Percentiles rank a stretch among this genome's conserved stretches.
These are phyloP conservation scores for Anguilla obscura DNA, from an alignment of 2,797 vertebrate genomes.

Conservation along the genomic window DNA sequence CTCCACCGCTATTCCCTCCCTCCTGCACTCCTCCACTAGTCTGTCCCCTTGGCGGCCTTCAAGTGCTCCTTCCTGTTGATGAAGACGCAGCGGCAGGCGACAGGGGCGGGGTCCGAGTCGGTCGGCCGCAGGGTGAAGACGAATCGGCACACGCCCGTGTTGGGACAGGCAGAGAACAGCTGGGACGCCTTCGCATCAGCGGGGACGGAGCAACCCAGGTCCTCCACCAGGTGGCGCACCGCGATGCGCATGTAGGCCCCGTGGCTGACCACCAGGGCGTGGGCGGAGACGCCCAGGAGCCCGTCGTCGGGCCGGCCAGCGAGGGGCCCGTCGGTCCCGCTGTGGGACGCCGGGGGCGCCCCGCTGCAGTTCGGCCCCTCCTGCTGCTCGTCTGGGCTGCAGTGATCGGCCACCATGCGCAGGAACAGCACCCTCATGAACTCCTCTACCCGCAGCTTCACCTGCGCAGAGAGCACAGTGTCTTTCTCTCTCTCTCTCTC, in stretches of 20 bases:
- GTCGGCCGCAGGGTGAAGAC: conserved; percentile 70
- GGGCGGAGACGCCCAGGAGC: conserved; percentile 58
- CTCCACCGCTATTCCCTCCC: not conserved
- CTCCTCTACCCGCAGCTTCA: conserved; percentile 81
- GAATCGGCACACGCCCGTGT: conserved; percentile 89
- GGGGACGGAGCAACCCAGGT: conserved; percentile 79
- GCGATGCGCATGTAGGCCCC: conserved; percentile 88
- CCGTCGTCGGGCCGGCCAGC: conserved; percentile 44
- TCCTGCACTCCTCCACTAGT: not conserved
- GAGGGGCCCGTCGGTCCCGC: conserved; percentile 40
- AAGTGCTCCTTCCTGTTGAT: conserved; percentile 87
- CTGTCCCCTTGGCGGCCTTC: conserved; percentile 42
- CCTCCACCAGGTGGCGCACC: conserved; percentile 81
- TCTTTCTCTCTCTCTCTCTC: too few relatives aligned
- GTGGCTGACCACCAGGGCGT: conserved; percentile 86
- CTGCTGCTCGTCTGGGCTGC: conserved; percentile 42
- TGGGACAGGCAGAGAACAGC: conserved; percentile 82
- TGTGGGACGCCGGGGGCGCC: not conserved
- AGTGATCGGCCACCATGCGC: conserved; percentile 68
- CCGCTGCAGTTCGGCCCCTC: not conserved
- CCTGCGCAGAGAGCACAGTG: conserved; percentile 65
- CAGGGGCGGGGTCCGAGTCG: conserved; percentile 55
- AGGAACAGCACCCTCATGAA: conserved; percentile 86
- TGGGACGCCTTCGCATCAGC: conserved; percentile 72
- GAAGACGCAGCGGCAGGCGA: conserved; percentile 77